These are phyloP conservation scores for Microtus montanus DNA, from an alignment of 2,113 vertebrate genomes.

Conservation along the genomic window DNA sequence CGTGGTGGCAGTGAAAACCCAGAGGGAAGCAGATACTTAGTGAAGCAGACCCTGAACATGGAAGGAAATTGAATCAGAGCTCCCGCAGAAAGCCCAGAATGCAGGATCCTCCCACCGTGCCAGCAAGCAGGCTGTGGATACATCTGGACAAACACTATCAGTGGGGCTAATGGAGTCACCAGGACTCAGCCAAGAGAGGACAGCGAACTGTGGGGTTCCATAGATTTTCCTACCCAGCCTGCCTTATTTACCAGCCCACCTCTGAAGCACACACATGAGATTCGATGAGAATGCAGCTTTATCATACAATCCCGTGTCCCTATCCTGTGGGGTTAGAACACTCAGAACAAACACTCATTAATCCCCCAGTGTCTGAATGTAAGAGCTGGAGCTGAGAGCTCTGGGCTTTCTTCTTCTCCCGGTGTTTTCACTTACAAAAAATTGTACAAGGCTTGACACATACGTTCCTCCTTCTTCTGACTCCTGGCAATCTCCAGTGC, in stretches of 20 bases:
- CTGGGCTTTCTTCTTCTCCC: background rate
- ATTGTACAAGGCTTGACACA: background rate
- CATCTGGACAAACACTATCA: background rate
- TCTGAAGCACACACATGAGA: background rate
- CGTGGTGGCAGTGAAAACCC: constrained; percentile 34
- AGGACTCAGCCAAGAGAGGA: rapidly evolving
- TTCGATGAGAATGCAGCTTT: background rate
- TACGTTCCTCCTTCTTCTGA: background rate
- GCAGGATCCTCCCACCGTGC: rapidly evolving
- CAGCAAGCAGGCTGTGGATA: background rate
- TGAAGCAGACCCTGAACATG: background rate
- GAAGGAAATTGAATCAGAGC: background rate
- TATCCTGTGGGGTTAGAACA: background rate
- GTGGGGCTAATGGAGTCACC: rapidly evolving
- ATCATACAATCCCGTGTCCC: background rate
- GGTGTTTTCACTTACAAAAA: background rate
- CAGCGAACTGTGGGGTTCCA: too few species aligned
- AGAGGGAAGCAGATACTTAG: constrained; percentile 31
- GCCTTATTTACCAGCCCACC: background rate
- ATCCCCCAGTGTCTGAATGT: background rate
- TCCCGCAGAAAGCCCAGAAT: background rate
- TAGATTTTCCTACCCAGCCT: background rate
- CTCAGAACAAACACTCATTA: background rate
- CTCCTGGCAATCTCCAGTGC: background rate
- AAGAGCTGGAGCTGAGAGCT: rapidly evolving